phyloP scores from a whole-genome alignment of 2,888 invertebrate genomes.

The Priocnemis perturbator region DNA sequence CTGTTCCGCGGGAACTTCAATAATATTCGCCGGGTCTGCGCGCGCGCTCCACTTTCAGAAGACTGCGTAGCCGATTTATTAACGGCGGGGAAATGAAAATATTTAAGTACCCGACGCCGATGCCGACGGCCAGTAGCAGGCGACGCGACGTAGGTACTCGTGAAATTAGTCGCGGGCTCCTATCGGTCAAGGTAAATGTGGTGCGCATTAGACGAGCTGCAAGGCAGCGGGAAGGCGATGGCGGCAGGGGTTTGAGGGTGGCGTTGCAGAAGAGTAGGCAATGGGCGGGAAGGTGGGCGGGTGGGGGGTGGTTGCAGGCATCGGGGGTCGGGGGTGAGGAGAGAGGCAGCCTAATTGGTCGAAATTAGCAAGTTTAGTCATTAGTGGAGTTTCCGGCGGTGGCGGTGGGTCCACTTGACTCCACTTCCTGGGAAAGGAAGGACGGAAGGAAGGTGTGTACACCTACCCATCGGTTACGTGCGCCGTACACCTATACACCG shows the following conservation, averaged over 20 bases:
- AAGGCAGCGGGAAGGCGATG: constrained; percentile 5
- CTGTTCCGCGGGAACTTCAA: too few relatives aligned
- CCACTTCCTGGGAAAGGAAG: constrained; percentile 66
- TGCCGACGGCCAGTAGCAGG: too few relatives aligned
- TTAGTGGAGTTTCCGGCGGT: constrained; percentile 73
- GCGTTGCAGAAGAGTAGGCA: background rate
- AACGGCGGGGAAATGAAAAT: too few relatives aligned
- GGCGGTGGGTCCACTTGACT: constrained; percentile 70
- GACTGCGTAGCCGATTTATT: too few relatives aligned
- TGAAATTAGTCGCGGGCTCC: constrained; percentile 61
- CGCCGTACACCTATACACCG: background rate
- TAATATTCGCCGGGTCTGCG: too few relatives aligned
- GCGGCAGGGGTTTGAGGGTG: constrained; percentile 30
- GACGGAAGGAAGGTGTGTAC: constrained; percentile 59
- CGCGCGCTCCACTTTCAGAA: too few relatives aligned
- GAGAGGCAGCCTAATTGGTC: constrained; percentile 71
- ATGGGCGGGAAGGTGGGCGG: too few relatives aligned
- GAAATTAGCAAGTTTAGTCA: constrained; percentile 76
- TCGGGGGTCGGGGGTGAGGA: constrained; percentile 16
- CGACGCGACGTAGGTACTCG: constrained; percentile 52
- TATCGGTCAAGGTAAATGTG: constrained; percentile 72
- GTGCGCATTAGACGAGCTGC: constrained; percentile 63
- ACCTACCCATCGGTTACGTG: constrained; percentile 14
- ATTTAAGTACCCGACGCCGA: too few relatives aligned
- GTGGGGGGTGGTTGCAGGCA: constrained; percentile 8